Conservation (phyloP, 2,113 vertebrate genomes). For the Aegithalos caudatus region DNA sequence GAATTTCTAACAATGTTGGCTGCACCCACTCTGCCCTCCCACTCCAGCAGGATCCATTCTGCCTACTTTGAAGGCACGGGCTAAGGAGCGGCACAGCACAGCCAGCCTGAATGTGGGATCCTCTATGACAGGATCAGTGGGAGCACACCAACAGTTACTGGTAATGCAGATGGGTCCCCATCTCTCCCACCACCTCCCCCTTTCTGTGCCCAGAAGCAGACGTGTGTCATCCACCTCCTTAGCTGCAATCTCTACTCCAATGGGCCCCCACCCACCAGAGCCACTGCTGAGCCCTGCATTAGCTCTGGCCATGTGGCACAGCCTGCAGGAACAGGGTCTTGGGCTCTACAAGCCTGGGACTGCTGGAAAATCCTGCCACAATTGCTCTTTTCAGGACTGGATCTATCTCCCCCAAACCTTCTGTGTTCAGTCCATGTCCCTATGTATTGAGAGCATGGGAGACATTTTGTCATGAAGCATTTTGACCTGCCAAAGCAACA, state of each 20-base stretch:
- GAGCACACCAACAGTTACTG: neutral
- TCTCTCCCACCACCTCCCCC: neutral
- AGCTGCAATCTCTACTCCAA: neutral
- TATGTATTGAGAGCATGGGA: rapidly evolving
- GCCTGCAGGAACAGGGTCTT: neutral
- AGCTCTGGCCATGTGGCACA: neutral
- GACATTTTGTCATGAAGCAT: rapidly evolving
- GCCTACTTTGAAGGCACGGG: neutral
- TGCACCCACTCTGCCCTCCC: neutral
- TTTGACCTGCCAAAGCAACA: neutral
- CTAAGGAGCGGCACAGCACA: neutral
- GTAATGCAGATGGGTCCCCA: neutral
- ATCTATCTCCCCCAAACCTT: neutral
- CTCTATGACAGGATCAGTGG: neutral
- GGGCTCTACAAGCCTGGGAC: neutral
- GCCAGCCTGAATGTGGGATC: neutral
- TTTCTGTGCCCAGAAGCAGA: neutral
- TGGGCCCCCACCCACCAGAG: neutral
- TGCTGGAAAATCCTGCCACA: neutral
- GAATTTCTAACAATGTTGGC: neutral
- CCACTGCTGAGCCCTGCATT: neutral
- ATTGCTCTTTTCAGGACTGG: neutral
- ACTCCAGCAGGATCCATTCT: neutral
- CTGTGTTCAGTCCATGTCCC: neutral
- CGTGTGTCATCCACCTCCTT: neutral